Evolutionary conservation across 2,888 invertebrate species (phyloP).

Genomic region (Pediacus dermestoides): DNA sequence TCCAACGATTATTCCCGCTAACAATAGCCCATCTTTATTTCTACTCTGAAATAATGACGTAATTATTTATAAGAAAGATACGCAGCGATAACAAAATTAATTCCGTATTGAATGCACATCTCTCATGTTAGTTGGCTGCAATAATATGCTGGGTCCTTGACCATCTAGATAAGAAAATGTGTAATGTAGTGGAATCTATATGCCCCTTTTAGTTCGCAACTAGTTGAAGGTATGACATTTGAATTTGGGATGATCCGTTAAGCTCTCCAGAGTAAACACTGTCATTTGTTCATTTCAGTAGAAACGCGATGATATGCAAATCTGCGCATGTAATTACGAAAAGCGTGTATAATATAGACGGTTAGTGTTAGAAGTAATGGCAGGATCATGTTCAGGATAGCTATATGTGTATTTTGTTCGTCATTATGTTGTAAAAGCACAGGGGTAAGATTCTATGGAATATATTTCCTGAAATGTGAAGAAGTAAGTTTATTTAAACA

Average conservation of each 20-base stretch:
- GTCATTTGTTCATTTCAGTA: conserved; percentile 9
- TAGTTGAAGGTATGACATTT: conserved; percentile 29
- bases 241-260: conserved; percentile 30
- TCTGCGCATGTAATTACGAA: conserved; percentile 28
- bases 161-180: too few relatives aligned
- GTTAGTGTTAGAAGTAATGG: conserved; percentile 25
- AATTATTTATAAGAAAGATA: too few relatives aligned
- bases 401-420: conserved; percentile 6
- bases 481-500: conserved; percentile 6
- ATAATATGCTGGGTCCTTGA: too few relatives aligned
- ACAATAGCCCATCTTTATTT: too few relatives aligned
- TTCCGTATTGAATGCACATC: too few relatives aligned
- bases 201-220: conserved; percentile 25
- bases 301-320: conserved; percentile 27
- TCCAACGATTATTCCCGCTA: too few relatives aligned
- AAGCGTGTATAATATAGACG: conserved; percentile 24
- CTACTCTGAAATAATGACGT: too few relatives aligned
- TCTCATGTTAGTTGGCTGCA: too few relatives aligned
- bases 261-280: conserved; percentile 12
- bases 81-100: too few relatives aligned
- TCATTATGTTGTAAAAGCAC: conserved; percentile 7
- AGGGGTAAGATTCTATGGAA: conserved; percentile 1
- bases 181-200: conserved; percentile 25
- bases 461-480: conserved; percentile 2
- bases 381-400: conserved; percentile 15